Conservation (phyloP, 2,113 vertebrate species). For the Genyomyrus donnyi region DNA sequence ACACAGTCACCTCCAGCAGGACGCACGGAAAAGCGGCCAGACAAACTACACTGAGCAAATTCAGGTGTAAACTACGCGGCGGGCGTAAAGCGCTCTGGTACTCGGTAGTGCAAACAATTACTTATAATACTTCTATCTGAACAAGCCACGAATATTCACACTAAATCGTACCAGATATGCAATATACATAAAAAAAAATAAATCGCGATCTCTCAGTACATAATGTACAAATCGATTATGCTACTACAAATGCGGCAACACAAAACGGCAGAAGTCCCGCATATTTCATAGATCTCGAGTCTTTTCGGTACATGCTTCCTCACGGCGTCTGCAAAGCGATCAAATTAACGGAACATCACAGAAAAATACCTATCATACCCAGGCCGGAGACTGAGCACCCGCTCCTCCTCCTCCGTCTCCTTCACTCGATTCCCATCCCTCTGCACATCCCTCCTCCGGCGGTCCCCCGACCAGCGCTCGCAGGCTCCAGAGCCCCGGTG, state of each 20-base stretch:
- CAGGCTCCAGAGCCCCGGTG: background rate
- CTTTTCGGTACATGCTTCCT: background rate
- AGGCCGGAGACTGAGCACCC: conserved; percentile 40
- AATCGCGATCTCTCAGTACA: background rate
- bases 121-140: background rate
- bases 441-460: conserved; percentile 33
- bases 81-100: background rate
- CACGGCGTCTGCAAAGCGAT: background rate
- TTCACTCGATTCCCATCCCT: conserved; percentile 63
- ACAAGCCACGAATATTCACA: background rate
- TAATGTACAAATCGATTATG: background rate
- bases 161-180: background rate
- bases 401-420: conserved; percentile 61
- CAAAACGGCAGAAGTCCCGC: background rate
- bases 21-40: background rate
- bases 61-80: background rate
- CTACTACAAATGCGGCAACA: background rate
- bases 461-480: conserved; percentile 12
- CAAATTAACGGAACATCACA: background rate
- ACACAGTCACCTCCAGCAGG: background rate
- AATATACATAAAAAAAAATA: background rate
- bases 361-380: conserved; percentile 45
- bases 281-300: background rate
- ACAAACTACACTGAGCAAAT: background rate
- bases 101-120: background rate